phyloP scores from a whole-genome alignment of 1,140 invertebrate species.

The Dinoponera quadriceps region DNA sequence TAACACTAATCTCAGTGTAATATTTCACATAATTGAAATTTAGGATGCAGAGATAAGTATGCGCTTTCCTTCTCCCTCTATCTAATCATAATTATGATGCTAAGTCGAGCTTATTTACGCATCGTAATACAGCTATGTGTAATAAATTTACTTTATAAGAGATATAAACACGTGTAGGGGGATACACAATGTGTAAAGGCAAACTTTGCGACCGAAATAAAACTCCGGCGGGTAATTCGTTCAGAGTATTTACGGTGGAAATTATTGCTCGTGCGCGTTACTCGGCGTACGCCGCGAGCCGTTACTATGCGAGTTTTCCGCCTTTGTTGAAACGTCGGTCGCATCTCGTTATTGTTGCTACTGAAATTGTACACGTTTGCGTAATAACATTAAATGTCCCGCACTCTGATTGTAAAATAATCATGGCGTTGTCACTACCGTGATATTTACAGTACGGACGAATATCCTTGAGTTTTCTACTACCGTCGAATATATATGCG shows the following conservation, averaged over 20 bases:
- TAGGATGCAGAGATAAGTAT: constrained; percentile 5
- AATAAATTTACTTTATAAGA: constrained; percentile 46
- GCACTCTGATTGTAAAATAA: constrained; percentile 26
- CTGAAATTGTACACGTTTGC: not conserved
- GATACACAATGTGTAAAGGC: not conserved
- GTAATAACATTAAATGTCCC: constrained; percentile 8
- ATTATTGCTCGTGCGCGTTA: constrained; percentile 8
- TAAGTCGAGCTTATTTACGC: constrained; percentile 27
- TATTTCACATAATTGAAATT: constrained; percentile 29
- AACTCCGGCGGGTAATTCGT: constrained; percentile 8
- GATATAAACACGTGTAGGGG: constrained; percentile 8
- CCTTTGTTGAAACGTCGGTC: not conserved
- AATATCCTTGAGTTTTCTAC: constrained; percentile 35
- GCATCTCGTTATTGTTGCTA: not conserved
- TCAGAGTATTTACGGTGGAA: not conserved
- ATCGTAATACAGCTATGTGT: constrained; percentile 10
- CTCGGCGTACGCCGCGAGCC: not conserved
- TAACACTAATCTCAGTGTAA: constrained; percentile 19
- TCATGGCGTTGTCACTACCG: not conserved
- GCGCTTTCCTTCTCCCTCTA: no score
- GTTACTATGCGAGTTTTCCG: not conserved
- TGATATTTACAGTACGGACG: constrained; percentile 30
- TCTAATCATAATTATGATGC: constrained; percentile 45
- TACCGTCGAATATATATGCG: constrained; percentile 34
- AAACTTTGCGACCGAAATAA: constrained; percentile 5